phyloP scores from a whole-genome alignment of 1,140 invertebrate genomes.

The Atta colombica region DNA sequence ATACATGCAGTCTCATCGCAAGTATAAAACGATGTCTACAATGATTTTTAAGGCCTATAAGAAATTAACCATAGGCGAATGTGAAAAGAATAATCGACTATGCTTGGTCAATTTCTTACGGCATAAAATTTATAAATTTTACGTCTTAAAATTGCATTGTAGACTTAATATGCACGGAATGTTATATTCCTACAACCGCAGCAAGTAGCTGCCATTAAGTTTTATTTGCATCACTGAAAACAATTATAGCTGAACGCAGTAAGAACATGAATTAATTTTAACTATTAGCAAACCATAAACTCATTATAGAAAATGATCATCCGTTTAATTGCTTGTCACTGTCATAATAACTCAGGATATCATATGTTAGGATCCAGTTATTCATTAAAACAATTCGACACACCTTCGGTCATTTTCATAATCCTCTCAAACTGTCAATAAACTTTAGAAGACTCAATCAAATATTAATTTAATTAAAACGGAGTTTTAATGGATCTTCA shows the following conservation, averaged over 20 bases:
- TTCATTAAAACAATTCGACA: slow-evolving; percentile 19
- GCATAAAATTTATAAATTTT: too few relatives aligned
- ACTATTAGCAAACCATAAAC: slow-evolving; percentile 52
- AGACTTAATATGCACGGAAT: not conserved
- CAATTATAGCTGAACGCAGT: not conserved
- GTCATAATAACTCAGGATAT: slow-evolving; percentile 1
- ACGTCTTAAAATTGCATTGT: too few relatives aligned
- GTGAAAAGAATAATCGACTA: too few relatives aligned
- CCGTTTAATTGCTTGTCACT: slow-evolving; percentile 45
- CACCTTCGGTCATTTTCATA: not conserved
- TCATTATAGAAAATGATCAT: slow-evolving; percentile 49
- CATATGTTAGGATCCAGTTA: not conserved
- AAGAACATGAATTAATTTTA: slow-evolving; percentile 60
- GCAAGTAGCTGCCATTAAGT: not conserved
- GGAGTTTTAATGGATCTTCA: not conserved
- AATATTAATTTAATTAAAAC: slow-evolving; percentile 10
- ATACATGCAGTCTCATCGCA: not conserved
- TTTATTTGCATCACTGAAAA: slow-evolving; percentile 10
- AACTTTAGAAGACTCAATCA: not conserved
- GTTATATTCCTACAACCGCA: not conserved
- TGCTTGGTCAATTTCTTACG: too few relatives aligned
- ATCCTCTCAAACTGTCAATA: not conserved
- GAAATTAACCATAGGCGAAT: too few relatives aligned
- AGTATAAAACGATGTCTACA: not conserved
- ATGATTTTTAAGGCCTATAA: too few relatives aligned